Percentiles rank a stretch among this genome's conserved stretches.
phyloP scores from a whole-genome alignment of 2,888 invertebrate species.

The Drosophila robusta region DNA sequence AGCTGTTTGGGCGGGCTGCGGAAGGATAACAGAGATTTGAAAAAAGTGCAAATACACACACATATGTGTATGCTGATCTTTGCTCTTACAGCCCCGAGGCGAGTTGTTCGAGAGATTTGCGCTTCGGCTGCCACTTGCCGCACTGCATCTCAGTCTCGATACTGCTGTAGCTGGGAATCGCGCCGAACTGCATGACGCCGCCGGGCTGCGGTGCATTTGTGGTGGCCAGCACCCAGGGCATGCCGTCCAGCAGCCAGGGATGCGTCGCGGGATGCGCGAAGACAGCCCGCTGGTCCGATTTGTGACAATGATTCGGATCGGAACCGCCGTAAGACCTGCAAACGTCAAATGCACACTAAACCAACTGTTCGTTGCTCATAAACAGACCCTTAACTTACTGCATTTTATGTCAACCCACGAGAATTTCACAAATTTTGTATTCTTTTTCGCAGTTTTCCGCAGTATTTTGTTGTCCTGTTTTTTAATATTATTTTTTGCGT shows the following conservation, averaged over 20 bases:
- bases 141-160: conserved; percentile 51
- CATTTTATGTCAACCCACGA: conserved; percentile 33
- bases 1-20: conserved; percentile 89
- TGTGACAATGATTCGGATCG: conserved; percentile 44
- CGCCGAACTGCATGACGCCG: conserved; percentile 79
- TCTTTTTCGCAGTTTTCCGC: conserved; percentile 19
- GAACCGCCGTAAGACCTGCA: conserved; percentile 57
- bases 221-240: conserved; percentile 86
- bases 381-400: conserved; percentile 39
- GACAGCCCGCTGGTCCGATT: conserved; percentile 49
- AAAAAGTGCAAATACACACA: not conserved
- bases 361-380: too few species aligned
- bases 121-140: conserved; percentile 76
- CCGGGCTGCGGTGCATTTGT: conserved; percentile 83
- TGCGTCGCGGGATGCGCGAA: conserved; percentile 50
- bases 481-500: conserved; percentile 19
- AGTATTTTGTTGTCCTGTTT: conserved; percentile 33
- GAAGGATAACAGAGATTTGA: conserved; percentile 65
- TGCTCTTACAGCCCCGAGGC: conserved; percentile 86
- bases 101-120: conserved; percentile 79
- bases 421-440: conserved; percentile 5
- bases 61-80: not conserved
- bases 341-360: not conserved
- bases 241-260: conserved; percentile 84
- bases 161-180: conserved; percentile 43